A percentile compares a stretch with the other conserved stretches of the same genome.
phyloP scores from a whole-genome alignment of 2,888 invertebrate genomes.

The Isoperla grammatica region DNA sequence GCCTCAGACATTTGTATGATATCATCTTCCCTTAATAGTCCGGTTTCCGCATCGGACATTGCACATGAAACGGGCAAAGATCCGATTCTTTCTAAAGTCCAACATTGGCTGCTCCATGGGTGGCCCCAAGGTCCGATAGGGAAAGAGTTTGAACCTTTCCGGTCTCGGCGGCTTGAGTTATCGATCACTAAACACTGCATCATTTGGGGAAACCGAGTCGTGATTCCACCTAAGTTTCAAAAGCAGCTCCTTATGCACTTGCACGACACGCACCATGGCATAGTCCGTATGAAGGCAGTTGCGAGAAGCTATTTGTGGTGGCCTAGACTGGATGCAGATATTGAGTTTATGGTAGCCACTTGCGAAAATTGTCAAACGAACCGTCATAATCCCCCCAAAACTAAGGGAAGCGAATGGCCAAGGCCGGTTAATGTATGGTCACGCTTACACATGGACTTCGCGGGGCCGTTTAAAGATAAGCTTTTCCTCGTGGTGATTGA shows the following conservation, averaged over 20 bases:
- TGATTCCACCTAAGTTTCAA: constrained; percentile 25
- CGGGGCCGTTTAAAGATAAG: constrained; percentile 30
- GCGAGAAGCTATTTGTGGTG: constrained; percentile 29
- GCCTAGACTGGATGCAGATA: constrained; percentile 23
- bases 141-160: not conserved
- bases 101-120: not conserved
- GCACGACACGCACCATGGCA: not conserved
- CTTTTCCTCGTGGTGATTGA: constrained; percentile 31
- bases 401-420: constrained; percentile 30
- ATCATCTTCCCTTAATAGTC: too few species aligned
- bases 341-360: constrained; percentile 21
- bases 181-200: constrained; percentile 25
- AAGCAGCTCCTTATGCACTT: not conserved
- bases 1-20: too few species aligned
- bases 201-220: constrained; percentile 30
- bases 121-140: not conserved
- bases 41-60: not conserved
- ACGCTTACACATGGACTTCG: constrained; percentile 32
- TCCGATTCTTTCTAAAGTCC: not conserved
- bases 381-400: constrained; percentile 28
- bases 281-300: constrained; percentile 7
- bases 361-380: constrained; percentile 24
- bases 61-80: not conserved
- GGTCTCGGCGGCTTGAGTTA: not conserved
- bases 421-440: constrained; percentile 29